Evolutionary conservation across 2,113 vertebrate genomes (phyloP), one percentile per base, ranked within the genome.

Genomic region (Saguinus imperator): DNA sequence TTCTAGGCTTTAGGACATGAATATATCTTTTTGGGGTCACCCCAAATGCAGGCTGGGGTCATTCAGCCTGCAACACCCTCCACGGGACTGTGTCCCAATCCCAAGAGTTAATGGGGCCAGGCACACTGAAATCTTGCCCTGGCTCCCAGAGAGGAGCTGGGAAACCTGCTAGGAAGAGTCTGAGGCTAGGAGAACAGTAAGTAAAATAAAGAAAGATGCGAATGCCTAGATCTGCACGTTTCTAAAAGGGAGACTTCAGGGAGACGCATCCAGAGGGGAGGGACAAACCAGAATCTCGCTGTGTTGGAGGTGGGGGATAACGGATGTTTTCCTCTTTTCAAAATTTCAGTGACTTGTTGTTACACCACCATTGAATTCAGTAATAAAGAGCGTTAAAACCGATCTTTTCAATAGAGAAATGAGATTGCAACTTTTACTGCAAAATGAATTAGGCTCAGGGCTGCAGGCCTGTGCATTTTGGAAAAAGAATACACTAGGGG

Each of bases 361-460:
- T 72, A 43, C 8, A 32, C 11, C n/a, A 40, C 27, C 66, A 91
- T 35, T 81, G 88, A 88, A 58, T 75, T 92, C 37, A 40, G 18
- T 70, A 43, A 48, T 73, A 85, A 84, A 81, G 50, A 77, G 45
- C 72, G 79, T 57, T 79, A 80, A 89, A 93, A 82, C 68, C 20
- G 79, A 95, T 90, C 29, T 88, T 81, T 95, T 82, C 66, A 70
- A 23, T 37, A 81, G 57, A 91, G 27, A 87, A 85, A 76, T 16
- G 58, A 64, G 55, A 91, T 52, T 43, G 66, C 7, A 58, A 73
- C 8, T 86, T 95, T 94, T 4, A 50, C 37, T 3, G 1, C 18
- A 80, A 79, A 96, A 79, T 87, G 52, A 84, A 80, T 75, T 27
- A 25, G n/a, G 64, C 43, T 32, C 35, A 4, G 3, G 6, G 27